Base-by-base conservation (phyloP, 2,113 vertebrate genomes). In the Semnornis frantzii region DNA sequence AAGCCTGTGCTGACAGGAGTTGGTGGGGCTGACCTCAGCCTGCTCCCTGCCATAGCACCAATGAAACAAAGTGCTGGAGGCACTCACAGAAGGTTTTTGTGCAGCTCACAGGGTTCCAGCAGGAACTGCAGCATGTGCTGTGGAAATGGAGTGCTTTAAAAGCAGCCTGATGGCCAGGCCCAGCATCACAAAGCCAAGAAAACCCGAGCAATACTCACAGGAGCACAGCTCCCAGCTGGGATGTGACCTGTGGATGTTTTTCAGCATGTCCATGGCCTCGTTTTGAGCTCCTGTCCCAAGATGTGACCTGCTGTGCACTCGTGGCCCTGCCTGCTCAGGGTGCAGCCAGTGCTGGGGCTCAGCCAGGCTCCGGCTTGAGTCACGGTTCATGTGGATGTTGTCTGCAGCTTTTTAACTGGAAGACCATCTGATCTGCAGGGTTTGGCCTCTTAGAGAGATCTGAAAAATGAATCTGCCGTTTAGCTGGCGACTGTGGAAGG, bases 1-100 rank as follows among this genome's bases (percentile, higher is more conserved):
- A 58, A 37, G 12, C 9, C 12, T 1, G 0, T 14, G 1, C 11
- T 8, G n/a, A 13, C 1, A 10, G 24, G 18, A 39, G 64, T 9
- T 5, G 9, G 14, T 5, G 12, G 15, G 25, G 33, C 39, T 58
- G 66, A 10, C 37, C 46, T 37, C 59, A 52, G 59, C 23, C 62
- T 17, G 27, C 42, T 62, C 39, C 20, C 23, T 68, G 72, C 66
- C 4, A 0, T 8, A 30, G 15, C 12, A 37, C 27, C 21, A n/a
- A n/a, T n/a, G n/a, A n/a, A n/a, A n/a, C n/a, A n/a, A 46, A 62
- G 65, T 15, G 5, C 1, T 3, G 48, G 30, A 58, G 21, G 14
- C 33, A 48, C 24, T n/a, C 11, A 3, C 1, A 0, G 5, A 8
- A 21, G 7, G 9, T 23, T 37, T 78, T 24, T 37, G 34, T 31